Evolutionary conservation across 2,797 vertebrate genomes (phyloP), one percentile per base, ranked within the genome.

Genomic region (Anguilla pacifica): DNA sequence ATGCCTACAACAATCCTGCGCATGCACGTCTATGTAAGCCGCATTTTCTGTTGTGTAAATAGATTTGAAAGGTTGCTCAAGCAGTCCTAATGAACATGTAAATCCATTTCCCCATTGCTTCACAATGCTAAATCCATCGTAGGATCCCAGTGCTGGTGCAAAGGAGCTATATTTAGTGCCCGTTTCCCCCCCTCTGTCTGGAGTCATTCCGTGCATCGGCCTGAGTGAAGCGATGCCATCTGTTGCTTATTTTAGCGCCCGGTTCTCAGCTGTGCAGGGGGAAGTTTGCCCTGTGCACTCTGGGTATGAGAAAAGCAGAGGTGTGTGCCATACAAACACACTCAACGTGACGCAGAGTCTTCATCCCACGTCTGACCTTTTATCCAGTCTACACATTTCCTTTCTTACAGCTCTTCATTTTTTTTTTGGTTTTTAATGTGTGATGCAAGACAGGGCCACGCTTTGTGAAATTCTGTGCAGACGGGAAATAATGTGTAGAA

Each of bases 161-260:
- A 59, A 13, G 28, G 35, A 10, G 1, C 84, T 85, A 85, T 85
- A 85, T 85, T 85, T 85, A 85, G 84, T 49, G 93, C 89, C 82
- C 70, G 85, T 49, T 81, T 84, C 88, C 87, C 90, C 35, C 46
- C 89, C 64, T 92, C 87, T 89, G 64, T 88, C 88, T 90, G 92
- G 91, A 91, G 91, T 87, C 35, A 39, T 90, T 94, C 89, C 89
- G 88, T 91, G 88, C 91, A 89, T 89, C 85, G 84, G 87, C 82
- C 86, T 31, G 86, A 91, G 92, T 84, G 70, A 91, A 94, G 90
- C 90, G 90, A 88, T 93, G 94, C 91, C 92, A 93, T 93, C 91
- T 89, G 88, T 92, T 92, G 90, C 92, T 91, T 94, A 92, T 94
- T 95, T 94, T 94, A 94, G 92, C 89, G 74, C 84, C 31, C 49